A percentile compares a stretch with the other conserved stretches of the same genome.
Conservation (phyloP, 1,140 invertebrate genomes). For the Trinorchestia longiramus region DNA sequence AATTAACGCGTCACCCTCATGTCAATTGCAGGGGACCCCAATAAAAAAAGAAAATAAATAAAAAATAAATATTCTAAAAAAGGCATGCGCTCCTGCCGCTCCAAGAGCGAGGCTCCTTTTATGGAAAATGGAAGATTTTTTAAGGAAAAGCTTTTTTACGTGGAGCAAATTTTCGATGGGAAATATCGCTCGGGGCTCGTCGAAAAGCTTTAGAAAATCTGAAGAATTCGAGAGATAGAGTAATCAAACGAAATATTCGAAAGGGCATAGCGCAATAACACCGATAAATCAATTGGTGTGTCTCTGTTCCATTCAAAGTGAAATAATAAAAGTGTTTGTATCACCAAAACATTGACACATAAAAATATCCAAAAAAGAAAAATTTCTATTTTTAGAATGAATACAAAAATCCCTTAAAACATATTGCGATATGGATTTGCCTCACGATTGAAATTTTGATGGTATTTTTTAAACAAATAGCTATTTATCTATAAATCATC, state of each 20-base stretch:
- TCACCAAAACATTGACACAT: neutral
- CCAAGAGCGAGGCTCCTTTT: neutral
- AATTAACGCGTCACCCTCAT: constrained; percentile 7
- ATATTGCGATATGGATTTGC: neutral
- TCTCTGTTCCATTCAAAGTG: neutral
- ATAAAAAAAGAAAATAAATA: neutral
- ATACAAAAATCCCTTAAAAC: neutral
- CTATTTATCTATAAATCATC: no score
- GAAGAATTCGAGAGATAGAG: neutral
- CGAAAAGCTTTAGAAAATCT: neutral
- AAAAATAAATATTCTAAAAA: neutral
- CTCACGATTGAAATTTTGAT: no score
- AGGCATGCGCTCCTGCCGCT: neutral
- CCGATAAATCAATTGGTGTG: neutral
- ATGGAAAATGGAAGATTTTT: neutral
- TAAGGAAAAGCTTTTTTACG: neutral
- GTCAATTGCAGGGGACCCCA: neutral
- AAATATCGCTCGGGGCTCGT: neutral
- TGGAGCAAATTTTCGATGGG: neutral
- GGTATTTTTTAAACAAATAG: no score
- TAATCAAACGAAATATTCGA: neutral
- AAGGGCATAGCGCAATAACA: neutral
- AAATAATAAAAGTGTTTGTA: neutral
- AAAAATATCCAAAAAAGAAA: neutral
- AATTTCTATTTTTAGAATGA: neutral